phyloP scores from a whole-genome alignment of 1,140 invertebrate species.

The Adelges cooleyi region DNA sequence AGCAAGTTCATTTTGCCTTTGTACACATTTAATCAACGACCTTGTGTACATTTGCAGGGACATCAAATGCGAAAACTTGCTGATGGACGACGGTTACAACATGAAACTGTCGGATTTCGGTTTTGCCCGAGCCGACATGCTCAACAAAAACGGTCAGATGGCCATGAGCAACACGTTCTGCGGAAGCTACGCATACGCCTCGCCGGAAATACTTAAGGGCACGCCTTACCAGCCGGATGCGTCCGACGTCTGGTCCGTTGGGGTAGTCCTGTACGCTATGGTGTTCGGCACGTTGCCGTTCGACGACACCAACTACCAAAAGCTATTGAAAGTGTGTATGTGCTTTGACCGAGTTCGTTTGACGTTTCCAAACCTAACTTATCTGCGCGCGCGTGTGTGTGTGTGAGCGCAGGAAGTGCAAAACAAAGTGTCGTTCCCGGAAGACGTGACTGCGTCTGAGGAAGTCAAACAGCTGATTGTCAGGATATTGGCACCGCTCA shows the following conservation, averaged over 20 bases:
- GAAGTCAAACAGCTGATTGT: conserved; percentile 54
- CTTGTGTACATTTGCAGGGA: too few species aligned
- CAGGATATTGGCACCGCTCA: conserved; percentile 54
- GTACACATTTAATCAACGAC: too few species aligned
- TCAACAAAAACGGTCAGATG: conserved; percentile 39
- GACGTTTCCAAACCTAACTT: too few species aligned
- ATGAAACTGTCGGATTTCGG: conserved; percentile 87
- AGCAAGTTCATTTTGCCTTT: too few species aligned
- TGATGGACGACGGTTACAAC: conserved; percentile 61
- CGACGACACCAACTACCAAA: conserved; percentile 66
- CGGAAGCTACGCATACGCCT: conserved; percentile 69
- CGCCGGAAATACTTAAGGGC: conserved; percentile 65
- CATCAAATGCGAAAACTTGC: conserved; percentile 78
- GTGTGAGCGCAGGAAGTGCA: conserved; percentile 50
- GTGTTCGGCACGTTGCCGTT: conserved; percentile 68
- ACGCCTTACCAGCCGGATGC: conserved; percentile 60
- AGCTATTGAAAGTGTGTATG: conserved; percentile 54
- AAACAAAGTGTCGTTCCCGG: conserved; percentile 56
- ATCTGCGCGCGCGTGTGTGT: conserved; percentile 20
- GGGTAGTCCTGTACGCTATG: conserved; percentile 67
- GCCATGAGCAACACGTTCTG: conserved; percentile 62
- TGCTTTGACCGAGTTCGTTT: too few species aligned
- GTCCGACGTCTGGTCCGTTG: conserved; percentile 69
- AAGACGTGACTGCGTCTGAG: conserved; percentile 49
- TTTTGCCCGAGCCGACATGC: conserved; percentile 60